Evolutionary conservation across 2,113 vertebrate species (phyloP), one percentile per base, ranked within the genome.

Genomic region (Ophiodon elongatus): DNA sequence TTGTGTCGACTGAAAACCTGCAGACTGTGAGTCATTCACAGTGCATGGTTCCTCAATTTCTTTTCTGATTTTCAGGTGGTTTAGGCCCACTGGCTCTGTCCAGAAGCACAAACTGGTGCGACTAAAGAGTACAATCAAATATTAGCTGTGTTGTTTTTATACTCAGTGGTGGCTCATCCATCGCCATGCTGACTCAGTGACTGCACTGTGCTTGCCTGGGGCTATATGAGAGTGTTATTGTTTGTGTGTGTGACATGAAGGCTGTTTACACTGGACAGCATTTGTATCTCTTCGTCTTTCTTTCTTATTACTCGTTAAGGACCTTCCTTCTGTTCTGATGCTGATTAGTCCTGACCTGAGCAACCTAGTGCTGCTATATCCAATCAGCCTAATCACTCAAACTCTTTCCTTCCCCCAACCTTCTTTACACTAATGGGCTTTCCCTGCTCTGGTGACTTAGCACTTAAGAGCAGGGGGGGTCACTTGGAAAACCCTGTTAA

Each of bases 361-460:
- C 90, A 93, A 91, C 91, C 89, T 87, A 94, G 92, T 90, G 92
- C 93, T 94, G 94, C 92, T 94, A 92, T 80, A 93, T 95, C 94
- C 93, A 91, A 94, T 96, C 94, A 95, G 92, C 82, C 89, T 94
- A 94, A 95, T 94, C 93, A 92, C 89, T 91, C 92, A 92, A 87
- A 93, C 91, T 91, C 87, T 75, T 91, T 87, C 92, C 87, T 73
- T 56, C 83, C 87, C 88, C 88, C 85, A n/a, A 90, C 84, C 92
- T 90, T 92, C 90, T 93, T 91, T 89, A 86, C 82, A 62, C 92
- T 95, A 96, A 96, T 95, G 93, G 94, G 95, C 95, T 96, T 96
- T 95, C 91, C 93, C 90, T 93, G 88, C 93, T 90, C 90, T 76
- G 85, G 93, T 95, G 94, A 95, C 92, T 95, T 95, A 94, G 92